These are phyloP conservation scores for Dysidea cf. avara DNA, from an alignment of 37 sponge, comb jelly and placozoan genomes.

Conservation along the genomic window DNA sequence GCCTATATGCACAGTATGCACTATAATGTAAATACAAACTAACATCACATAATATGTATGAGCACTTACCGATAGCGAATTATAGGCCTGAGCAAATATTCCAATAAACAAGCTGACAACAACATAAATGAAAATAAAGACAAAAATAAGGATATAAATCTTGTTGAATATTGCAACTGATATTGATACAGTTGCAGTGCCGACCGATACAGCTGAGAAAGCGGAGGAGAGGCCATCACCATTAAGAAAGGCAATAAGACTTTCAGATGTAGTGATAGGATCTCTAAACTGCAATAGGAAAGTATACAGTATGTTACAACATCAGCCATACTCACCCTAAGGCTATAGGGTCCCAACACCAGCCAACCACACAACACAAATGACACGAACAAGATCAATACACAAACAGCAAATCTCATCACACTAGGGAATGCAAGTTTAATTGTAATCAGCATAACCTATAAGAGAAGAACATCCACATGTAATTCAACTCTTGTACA, in stretches of 20 bases:
- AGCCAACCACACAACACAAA: constrained; percentile 88
- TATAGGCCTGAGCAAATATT: too few relatives aligned
- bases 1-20: too few relatives aligned
- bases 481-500: too few relatives aligned
- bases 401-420: constrained; percentile 80
- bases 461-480: too few relatives aligned
- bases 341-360: constrained; percentile 87
- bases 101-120: constrained; percentile 94
- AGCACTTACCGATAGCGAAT: too few relatives aligned
- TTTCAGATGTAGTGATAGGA: constrained; percentile 78
- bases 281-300: constrained; percentile 64
- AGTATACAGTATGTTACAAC: neutral
- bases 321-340: constrained; percentile 68
- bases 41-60: too few relatives aligned
- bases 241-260: constrained; percentile 93
- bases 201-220: constrained; percentile 72
- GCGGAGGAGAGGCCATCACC: constrained; percentile 97
- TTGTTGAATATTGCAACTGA: constrained; percentile 75
- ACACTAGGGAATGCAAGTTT: constrained; percentile 79
- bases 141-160: constrained; percentile 93
- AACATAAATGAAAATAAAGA: constrained; percentile 96
- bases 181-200: constrained; percentile 17
- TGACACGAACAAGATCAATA: constrained; percentile 80
- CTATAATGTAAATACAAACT: too few relatives aligned
- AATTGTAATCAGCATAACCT: constrained; percentile 69